These are phyloP conservation scores for Orthonychiurus folsomi DNA, from an alignment of 2,888 invertebrate genomes.

Conservation along the genomic window DNA sequence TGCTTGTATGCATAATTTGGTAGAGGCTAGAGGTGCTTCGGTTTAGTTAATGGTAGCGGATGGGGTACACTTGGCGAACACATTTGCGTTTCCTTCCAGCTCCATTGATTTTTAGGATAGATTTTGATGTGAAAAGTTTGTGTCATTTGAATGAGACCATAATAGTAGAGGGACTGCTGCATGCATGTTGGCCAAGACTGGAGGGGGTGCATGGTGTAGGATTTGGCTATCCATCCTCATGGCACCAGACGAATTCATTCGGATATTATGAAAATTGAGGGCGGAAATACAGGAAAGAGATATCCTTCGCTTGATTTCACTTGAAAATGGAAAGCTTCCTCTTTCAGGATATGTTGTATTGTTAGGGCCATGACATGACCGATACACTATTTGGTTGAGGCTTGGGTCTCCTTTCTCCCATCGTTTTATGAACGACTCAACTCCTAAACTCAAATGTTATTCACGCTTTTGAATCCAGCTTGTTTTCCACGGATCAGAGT, in stretches of 20 bases:
- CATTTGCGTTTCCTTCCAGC: neutral
- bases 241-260: neutral
- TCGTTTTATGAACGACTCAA: neutral
- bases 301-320: neutral
- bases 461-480: too few relatives aligned
- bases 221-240: too few relatives aligned
- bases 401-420: neutral
- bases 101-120: neutral
- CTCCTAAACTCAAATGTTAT: too few relatives aligned
- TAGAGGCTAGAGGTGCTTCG: neutral
- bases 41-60: neutral
- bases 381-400: too few relatives aligned
- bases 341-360: neutral
- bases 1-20: neutral
- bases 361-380: neutral
- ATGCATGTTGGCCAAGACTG: too few relatives aligned
- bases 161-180: too few relatives aligned
- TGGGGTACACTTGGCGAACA: neutral
- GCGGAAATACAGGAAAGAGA: neutral
- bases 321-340: neutral
- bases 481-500: too few relatives aligned
- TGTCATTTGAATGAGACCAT: constrained; percentile 1
- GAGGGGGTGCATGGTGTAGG: too few relatives aligned
- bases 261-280: neutral
- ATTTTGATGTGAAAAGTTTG: neutral